Percentiles rank a stretch among this genome's conserved stretches.
phyloP scores from a whole-genome alignment of 2,797 vertebrate species.

The Buceros bicornis region DNA sequence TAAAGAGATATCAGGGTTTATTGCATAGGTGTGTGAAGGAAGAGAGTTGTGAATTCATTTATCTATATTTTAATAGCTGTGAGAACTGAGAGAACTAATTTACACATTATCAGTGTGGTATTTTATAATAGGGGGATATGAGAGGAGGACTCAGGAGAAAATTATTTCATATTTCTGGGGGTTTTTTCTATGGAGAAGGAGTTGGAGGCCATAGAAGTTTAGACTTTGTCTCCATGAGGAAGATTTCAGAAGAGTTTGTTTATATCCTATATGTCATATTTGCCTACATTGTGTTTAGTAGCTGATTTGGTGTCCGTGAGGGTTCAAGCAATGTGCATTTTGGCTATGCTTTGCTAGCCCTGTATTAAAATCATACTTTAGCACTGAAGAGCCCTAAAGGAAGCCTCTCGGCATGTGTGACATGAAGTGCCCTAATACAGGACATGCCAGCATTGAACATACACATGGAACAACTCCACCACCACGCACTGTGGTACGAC shows the following conservation, averaged over 20 bases:
- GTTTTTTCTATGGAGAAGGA: background rate
- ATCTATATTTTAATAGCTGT: constrained; percentile 34
- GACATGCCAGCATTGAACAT: background rate
- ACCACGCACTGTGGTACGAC: background rate
- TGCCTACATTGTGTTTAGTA: background rate
- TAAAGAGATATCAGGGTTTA: background rate
- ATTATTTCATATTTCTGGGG: background rate
- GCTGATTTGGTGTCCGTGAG: background rate
- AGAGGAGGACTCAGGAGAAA: background rate
- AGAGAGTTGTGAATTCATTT: background rate
- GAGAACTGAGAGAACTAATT: background rate
- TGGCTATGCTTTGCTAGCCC: background rate
- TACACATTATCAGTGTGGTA: background rate
- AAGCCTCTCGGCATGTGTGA: background rate
- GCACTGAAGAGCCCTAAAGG: background rate
- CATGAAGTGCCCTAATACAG: background rate
- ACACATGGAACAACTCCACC: background rate
- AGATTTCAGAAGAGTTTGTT: background rate
- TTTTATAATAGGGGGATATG: background rate
- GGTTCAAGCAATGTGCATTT: background rate
- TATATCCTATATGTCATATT: background rate
- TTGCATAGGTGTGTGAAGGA: background rate
- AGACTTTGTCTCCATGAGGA: background rate
- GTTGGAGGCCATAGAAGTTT: background rate
- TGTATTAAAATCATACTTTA: background rate